These are phyloP conservation scores for Cavia porcellus DNA, from an alignment of 2,113 vertebrate genomes.

Conservation along the genomic window DNA sequence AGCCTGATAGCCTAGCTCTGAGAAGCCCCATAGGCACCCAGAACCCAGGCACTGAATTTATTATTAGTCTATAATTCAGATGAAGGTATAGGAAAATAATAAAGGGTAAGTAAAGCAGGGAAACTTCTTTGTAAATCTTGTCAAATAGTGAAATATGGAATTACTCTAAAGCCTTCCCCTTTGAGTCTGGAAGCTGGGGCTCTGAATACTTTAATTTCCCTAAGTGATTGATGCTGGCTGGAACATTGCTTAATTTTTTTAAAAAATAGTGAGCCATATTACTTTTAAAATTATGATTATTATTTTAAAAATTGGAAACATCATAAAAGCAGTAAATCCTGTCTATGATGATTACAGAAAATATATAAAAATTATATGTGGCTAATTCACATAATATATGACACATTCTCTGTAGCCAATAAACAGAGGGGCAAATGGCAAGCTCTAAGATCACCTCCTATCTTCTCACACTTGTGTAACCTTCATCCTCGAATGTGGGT, in stretches of 20 bases:
- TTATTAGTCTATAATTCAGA: conserved; percentile 12
- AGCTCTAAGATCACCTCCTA: neutral
- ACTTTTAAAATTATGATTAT: conserved; percentile 35
- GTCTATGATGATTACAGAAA: neutral
- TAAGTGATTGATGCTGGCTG: neutral
- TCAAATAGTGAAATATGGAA: neutral
- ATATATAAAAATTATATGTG: conserved; percentile 21
- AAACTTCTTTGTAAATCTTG: neutral
- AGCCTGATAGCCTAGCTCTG: neutral
- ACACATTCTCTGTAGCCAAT: conserved; percentile 1
- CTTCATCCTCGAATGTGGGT: neutral
- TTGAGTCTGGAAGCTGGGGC: neutral
- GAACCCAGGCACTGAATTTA: neutral
- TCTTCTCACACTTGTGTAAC: neutral
- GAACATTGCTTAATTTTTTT: neutral
- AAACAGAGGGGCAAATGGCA: neutral
- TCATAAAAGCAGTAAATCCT: neutral
- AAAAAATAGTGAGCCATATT: neutral
- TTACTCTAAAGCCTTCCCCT: neutral
- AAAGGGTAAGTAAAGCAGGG: conserved; percentile 19
- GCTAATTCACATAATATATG: conserved; percentile 18
- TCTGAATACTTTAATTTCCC: neutral
- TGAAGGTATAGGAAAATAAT: neutral
- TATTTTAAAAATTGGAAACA: conserved; percentile 1
- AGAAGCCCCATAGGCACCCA: neutral